Conservation (phyloP, 2,113 vertebrate species). For the Chaetura pelagica region DNA sequence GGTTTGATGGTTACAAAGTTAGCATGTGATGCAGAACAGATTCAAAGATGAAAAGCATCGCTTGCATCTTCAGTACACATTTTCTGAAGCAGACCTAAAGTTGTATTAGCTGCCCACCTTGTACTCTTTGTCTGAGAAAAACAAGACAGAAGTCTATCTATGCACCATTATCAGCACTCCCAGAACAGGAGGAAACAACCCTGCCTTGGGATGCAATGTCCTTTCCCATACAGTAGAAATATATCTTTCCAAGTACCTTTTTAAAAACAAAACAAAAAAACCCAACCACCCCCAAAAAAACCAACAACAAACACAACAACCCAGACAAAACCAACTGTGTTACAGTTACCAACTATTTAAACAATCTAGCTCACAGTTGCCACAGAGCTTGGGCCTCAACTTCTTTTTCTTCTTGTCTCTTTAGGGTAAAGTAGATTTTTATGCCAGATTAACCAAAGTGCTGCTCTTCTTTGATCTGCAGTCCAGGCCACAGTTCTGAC, state of each 20-base stretch:
- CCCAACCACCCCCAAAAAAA: too few relatives aligned
- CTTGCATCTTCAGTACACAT: neutral
- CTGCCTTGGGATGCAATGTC: neutral
- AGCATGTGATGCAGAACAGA: neutral
- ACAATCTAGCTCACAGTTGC: neutral
- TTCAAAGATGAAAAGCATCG: neutral
- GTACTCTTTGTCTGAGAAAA: neutral
- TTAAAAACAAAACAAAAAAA: too few relatives aligned
- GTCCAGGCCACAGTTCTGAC: slow-evolving; percentile 52
- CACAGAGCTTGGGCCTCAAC: slow-evolving; percentile 26
- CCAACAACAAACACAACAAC: too few relatives aligned
- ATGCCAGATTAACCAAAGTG: slow-evolving; percentile 70
- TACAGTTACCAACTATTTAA: neutral
- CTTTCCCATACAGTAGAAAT: neutral
- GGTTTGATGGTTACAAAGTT: neutral
- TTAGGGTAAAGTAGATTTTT: slow-evolving; percentile 56
- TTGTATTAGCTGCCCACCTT: neutral
- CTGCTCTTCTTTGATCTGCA: slow-evolving; percentile 81
- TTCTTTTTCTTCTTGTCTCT: slow-evolving; percentile 60
- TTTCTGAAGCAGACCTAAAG: neutral
- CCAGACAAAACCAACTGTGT: neutral
- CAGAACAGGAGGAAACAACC: neutral
- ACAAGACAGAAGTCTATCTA: neutral
- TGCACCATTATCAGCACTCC: neutral
- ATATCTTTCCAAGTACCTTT: slow-evolving; percentile 32